Percentiles rank a stretch among this genome's conserved stretches.
phyloP scores from a whole-genome alignment of 2,113 vertebrate genomes.

The Zapus hudsonius region DNA sequence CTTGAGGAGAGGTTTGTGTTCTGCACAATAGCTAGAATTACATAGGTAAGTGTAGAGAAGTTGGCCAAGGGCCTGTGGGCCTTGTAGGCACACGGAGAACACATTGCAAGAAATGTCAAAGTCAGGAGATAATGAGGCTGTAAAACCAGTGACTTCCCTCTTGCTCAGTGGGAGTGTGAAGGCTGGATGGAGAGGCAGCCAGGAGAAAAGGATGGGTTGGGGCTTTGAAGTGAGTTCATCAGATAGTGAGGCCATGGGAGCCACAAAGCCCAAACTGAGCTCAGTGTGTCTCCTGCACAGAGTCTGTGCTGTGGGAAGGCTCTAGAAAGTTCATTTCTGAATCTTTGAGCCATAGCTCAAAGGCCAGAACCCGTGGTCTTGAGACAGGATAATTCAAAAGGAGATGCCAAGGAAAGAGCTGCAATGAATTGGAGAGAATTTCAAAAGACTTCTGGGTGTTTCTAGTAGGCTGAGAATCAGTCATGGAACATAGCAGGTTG shows the following conservation, averaged over 20 bases:
- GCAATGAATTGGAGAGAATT: constrained; percentile 50
- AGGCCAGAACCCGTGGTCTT: background rate
- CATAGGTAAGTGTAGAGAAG: background rate
- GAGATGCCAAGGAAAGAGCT: constrained; percentile 53
- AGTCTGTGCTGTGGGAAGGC: background rate
- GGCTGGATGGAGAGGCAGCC: constrained; percentile 41
- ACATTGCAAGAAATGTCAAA: background rate
- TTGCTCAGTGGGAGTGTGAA: background rate
- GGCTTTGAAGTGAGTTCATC: constrained; percentile 41
- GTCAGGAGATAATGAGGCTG: background rate
- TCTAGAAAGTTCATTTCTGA: constrained; percentile 7
- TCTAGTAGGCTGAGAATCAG: background rate
- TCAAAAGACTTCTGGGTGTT: constrained; percentile 38
- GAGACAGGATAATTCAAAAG: background rate
- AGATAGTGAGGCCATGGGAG: background rate
- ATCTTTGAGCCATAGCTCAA: constrained; percentile 35
- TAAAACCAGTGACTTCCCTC: constrained; percentile 23
- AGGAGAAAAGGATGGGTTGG: constrained; percentile 47
- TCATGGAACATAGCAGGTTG: background rate
- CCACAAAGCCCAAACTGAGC: background rate
- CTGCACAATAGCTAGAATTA: background rate
- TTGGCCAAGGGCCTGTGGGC: background rate
- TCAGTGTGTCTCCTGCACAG: background rate
- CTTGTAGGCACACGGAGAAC: background rate
- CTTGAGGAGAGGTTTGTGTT: background rate